Evolutionary conservation across 30 jellyfish, hydroid and myxozoan genomes (phyloP).

Genomic region (Hydra vulgaris): DNA sequence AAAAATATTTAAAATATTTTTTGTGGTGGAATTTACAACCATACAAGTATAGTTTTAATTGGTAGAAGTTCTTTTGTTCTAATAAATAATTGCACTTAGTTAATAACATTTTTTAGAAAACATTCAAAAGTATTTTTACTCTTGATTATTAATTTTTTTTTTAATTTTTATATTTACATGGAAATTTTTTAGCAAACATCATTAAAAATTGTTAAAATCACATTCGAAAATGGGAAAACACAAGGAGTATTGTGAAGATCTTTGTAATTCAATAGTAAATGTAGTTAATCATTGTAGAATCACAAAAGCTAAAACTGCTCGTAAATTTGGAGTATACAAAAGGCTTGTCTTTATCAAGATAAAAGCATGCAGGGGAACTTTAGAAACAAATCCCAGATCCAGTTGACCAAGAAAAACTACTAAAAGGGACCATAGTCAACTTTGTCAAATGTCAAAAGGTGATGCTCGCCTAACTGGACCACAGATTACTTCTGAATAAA

Average conservation of each 20-base stretch:
- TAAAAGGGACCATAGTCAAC: background rate
- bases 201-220: background rate
- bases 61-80: background rate
- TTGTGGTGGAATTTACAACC: background rate
- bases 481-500: background rate
- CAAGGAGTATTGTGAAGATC: background rate
- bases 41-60: background rate
- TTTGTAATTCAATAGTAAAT: background rate
- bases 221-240: background rate
- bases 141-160: background rate
- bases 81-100: background rate
- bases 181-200: background rate
- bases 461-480: too few species aligned
- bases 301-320: background rate
- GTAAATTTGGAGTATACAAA: background rate
- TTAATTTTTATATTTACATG: background rate
- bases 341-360: background rate
- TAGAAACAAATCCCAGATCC: background rate
- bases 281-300: background rate
- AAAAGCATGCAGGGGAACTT: background rate
- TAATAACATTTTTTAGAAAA: too few species aligned
- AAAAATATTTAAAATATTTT: conserved; percentile 1
- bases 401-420: background rate
- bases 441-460: background rate
- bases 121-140: background rate